A percentile compares a stretch with the other conserved stretches of the same genome.
These are phyloP conservation scores for Nasonia vitripennis DNA, from an alignment of 1,140 invertebrate species.

Conservation along the genomic window DNA sequence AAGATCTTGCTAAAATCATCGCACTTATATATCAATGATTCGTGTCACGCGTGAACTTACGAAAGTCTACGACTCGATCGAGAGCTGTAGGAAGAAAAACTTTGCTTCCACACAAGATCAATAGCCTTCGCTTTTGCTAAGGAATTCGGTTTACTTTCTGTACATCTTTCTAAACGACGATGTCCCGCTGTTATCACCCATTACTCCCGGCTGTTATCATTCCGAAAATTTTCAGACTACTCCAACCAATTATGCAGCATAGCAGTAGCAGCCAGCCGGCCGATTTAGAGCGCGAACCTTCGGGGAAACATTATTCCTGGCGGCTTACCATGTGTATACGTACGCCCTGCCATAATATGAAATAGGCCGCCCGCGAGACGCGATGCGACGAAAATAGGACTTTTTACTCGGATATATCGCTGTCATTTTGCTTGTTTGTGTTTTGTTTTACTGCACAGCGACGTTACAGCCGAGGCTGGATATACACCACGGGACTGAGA, in stretches of 20 bases:
- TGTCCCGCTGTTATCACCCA: no score
- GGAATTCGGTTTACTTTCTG: no score
- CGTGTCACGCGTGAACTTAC: constrained; percentile 24
- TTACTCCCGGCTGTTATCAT: not conserved
- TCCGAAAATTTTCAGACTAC: not conserved
- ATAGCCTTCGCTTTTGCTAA: constrained; percentile 22
- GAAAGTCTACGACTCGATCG: constrained; percentile 1
- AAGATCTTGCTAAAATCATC: constrained; percentile 29
- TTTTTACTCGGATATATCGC: constrained; percentile 16
- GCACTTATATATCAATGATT: constrained; percentile 29
- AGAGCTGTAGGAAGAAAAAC: not conserved
- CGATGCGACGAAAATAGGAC: constrained; percentile 40
- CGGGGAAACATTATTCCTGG: constrained; percentile 57
- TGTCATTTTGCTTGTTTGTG: not conserved
- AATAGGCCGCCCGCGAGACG: not conserved
- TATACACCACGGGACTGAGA: not conserved
- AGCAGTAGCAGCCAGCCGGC: not conserved
- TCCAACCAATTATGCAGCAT: not conserved
- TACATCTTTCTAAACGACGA: no score
- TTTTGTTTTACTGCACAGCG: not conserved
- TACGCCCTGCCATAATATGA: constrained; percentile 18
- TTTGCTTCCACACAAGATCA: not conserved
- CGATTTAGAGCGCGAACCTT: constrained; percentile 50
- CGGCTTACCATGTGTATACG: constrained; percentile 33
- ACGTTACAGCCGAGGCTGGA: not conserved